Percentiles rank a stretch among this genome's conserved stretches.
Evolutionary conservation across 2,797 vertebrate species (phyloP).

Genomic region (Enoplosus armatus): DNA sequence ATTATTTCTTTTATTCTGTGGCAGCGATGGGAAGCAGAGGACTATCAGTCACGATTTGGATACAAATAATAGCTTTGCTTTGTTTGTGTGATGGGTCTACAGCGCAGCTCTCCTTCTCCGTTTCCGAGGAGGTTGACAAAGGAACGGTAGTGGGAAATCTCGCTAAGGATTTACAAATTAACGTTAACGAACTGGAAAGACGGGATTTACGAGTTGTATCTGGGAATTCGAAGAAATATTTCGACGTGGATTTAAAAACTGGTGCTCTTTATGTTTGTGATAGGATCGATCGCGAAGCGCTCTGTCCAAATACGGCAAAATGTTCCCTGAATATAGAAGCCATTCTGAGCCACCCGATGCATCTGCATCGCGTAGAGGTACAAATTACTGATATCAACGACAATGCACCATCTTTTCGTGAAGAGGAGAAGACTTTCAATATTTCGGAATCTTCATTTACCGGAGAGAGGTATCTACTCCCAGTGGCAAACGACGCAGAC

Average conservation of each 20-base stretch:
- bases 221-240: slow-evolving; percentile 75
- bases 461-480: slow-evolving; percentile 83
- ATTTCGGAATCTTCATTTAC: slow-evolving; percentile 81
- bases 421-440: slow-evolving; percentile 69
- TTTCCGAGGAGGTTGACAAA: slow-evolving; percentile 86
- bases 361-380: slow-evolving; percentile 83
- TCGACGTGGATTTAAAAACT: slow-evolving; percentile 80
- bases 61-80: slow-evolving; percentile 45
- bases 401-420: slow-evolving; percentile 76
- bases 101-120: slow-evolving; percentile 83
- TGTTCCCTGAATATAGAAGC: slow-evolving; percentile 84
- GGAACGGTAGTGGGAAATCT: slow-evolving; percentile 85
- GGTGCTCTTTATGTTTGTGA: slow-evolving; percentile 76
- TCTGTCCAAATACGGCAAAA: slow-evolving; percentile 75
- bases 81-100: slow-evolving; percentile 52
- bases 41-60: slow-evolving; percentile 32
- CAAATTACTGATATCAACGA: slow-evolving; percentile 84
- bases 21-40: slow-evolving; percentile 54
- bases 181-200: slow-evolving; percentile 66
- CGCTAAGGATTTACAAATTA: slow-evolving; percentile 81
- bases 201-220: slow-evolving; percentile 76
- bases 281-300: slow-evolving; percentile 80
- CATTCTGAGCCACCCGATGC: slow-evolving; percentile 81
- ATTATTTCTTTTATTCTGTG: neutral
- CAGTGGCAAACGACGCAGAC: slow-evolving; percentile 85